Conservation (phyloP, 2,113 vertebrate species). For the Alligator mississippiensis region DNA sequence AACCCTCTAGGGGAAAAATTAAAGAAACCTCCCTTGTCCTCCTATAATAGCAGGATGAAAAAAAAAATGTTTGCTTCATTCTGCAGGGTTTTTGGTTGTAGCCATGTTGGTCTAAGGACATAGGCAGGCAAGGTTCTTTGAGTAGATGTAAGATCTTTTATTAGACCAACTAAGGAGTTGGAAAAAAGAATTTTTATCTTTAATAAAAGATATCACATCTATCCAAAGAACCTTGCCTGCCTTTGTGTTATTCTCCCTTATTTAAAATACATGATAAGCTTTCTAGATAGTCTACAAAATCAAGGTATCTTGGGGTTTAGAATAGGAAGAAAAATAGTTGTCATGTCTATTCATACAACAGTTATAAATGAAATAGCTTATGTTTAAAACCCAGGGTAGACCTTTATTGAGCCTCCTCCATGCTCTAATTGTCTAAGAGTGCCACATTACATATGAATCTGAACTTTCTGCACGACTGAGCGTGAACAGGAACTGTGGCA, state of each 20-base stretch:
- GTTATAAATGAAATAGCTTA: background rate
- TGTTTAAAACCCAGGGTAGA: background rate
- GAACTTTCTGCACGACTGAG: background rate
- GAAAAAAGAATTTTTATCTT: no score
- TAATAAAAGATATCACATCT: no score
- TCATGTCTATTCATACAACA: background rate
- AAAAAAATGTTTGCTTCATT: background rate
- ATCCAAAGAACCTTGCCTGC: no score
- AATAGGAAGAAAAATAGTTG: background rate
- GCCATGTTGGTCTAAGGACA: no score
- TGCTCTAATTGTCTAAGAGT: background rate
- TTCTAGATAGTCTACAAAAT: background rate
- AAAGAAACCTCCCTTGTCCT: background rate
- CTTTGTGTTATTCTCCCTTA: no score
- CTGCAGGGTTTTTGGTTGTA: background rate
- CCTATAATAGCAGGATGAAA: background rate
- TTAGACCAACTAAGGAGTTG: no score
- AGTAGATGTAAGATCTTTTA: no score
- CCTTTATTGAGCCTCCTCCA: background rate
- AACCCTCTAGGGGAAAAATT: constrained; percentile 31
- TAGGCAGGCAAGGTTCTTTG: no score
- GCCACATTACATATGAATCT: rapidly evolving
- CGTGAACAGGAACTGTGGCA: background rate
- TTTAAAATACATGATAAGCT: background rate
- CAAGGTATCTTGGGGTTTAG: background rate